Evolutionary conservation across 1,140 invertebrate species (phyloP).

Genomic region (Diprion similis): DNA sequence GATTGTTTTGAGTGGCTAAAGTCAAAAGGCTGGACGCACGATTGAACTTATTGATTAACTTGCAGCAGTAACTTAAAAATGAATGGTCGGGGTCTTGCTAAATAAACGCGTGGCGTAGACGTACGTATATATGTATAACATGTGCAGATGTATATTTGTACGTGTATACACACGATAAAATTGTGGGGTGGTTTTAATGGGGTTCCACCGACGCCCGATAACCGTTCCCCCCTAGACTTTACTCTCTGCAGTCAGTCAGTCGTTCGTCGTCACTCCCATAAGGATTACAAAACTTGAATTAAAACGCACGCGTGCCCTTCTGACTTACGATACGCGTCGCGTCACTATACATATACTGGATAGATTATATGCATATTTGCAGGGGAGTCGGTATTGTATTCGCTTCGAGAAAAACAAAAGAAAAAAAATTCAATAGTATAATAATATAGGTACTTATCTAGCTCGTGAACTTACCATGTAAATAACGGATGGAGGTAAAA

Average conservation of each 20-base stretch:
- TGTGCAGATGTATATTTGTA: neutral
- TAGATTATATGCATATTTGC: neutral
- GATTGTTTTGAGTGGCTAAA: neutral
- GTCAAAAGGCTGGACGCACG: constrained; percentile 4
- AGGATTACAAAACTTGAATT: constrained; percentile 43
- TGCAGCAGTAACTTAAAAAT: constrained; percentile 3
- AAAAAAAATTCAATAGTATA: neutral
- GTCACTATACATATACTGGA: too few species aligned
- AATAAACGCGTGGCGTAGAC: too few species aligned
- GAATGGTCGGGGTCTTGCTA: neutral
- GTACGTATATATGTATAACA: too few species aligned
- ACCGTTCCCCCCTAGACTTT: constrained; percentile 36
- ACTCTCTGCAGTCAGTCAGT: constrained; percentile 40
- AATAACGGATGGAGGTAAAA: too few species aligned
- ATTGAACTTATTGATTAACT: constrained; percentile 2
- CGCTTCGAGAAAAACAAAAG: neutral
- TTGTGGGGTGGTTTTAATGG: constrained; percentile 2
- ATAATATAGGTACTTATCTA: too few species aligned
- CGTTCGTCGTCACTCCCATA: constrained; percentile 45
- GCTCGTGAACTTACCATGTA: too few species aligned
- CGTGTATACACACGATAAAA: neutral
- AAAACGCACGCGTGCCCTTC: constrained; percentile 41
- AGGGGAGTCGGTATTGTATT: neutral
- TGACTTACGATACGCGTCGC: constrained; percentile 20
- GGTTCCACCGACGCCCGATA: neutral